Conservation (phyloP, 2,797 vertebrate genomes). For the Syngnathus acus region DNA sequence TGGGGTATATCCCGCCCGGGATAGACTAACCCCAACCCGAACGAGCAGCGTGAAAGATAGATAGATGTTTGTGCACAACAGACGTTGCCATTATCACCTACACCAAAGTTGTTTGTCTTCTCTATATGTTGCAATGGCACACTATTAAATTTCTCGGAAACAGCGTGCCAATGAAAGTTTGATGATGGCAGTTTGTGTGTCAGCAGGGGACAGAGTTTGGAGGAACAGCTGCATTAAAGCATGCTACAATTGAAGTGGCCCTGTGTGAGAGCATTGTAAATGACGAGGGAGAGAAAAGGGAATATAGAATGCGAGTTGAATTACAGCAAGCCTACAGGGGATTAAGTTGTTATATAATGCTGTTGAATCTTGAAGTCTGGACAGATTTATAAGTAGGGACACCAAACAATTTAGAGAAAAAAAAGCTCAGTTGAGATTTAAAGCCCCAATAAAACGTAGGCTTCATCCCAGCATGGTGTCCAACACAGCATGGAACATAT, state of each 20-base stretch:
- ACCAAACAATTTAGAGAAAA: not conserved
- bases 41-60: no score
- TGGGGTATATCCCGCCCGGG: no score
- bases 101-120: not conserved
- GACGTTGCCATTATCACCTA: no score
- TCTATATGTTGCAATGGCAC: not conserved
- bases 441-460: not conserved
- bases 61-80: no score
- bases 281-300: not conserved
- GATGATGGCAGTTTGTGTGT: not conserved
- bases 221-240: not conserved
- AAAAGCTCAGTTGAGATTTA: not conserved
- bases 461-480: slow-evolving; percentile 25
- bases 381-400: not conserved
- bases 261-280: not conserved
- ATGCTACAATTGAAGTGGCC: not conserved
- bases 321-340: not conserved
- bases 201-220: not conserved
- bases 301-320: not conserved
- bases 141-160: not conserved
- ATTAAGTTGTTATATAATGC: not conserved
- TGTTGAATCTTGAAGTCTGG: not conserved
- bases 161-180: not conserved
- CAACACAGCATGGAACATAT: slow-evolving; percentile 26
- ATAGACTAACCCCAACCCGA: no score